Percentiles rank a stretch among this genome's conserved stretches.
phyloP scores from a whole-genome alignment of 2,113 vertebrate genomes.

The Sigmodon hispidus region DNA sequence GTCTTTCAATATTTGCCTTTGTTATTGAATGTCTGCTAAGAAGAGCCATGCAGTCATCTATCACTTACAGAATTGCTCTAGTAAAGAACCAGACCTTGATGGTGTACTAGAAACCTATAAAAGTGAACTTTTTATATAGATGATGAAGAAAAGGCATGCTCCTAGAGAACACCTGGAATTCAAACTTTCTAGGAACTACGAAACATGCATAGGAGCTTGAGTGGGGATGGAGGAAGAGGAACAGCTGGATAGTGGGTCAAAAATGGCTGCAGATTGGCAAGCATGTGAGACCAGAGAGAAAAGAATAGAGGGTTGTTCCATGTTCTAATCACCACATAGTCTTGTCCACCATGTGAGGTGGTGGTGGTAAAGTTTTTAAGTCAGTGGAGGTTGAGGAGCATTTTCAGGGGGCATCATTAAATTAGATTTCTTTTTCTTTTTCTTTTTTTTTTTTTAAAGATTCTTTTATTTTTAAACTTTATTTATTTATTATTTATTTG shows the following conservation, averaged over 20 bases:
- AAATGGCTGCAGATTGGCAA: neutral
- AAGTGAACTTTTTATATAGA: slow-evolving; percentile 15
- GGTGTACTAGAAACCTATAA: slow-evolving; percentile 8
- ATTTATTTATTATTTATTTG: too few relatives aligned
- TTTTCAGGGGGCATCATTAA: slow-evolving; percentile 27
- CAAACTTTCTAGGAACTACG: neutral
- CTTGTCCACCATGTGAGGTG: neutral
- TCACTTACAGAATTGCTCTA: neutral
- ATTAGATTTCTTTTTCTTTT: neutral
- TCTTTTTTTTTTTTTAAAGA: too few relatives aligned
- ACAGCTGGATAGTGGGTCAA: neutral
- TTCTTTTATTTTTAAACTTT: too few relatives aligned
- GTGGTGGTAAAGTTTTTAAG: neutral
- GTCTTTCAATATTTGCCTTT: neutral
- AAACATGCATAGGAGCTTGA: neutral
- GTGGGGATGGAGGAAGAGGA: neutral
- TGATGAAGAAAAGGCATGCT: neutral
- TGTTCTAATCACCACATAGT: neutral
- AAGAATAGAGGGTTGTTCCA: neutral
- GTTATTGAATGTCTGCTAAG: neutral
- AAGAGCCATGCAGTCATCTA: neutral
- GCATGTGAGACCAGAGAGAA: neutral
- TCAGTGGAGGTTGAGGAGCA: neutral
- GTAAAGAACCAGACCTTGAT: slow-evolving; percentile 22
- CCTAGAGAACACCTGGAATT: neutral